These are phyloP conservation scores for Chamaedrilus cognettii DNA, from an alignment of 2,888 invertebrate genomes.

Conservation along the genomic window DNA sequence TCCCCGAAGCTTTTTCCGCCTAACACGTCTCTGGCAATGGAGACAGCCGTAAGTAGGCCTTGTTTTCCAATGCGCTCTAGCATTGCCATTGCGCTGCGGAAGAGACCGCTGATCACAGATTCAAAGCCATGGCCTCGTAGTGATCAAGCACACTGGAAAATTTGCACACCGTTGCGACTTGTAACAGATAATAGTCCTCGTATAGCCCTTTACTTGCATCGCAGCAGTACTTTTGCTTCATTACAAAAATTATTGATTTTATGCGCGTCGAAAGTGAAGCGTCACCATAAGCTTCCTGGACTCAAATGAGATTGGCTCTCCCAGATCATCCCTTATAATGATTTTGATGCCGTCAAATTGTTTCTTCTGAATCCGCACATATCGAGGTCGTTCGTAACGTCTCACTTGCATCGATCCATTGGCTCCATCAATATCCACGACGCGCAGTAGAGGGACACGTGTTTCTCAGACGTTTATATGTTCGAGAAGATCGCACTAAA, in stretches of 20 bases:
- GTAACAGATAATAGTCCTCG: not conserved
- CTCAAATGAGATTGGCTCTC: not conserved
- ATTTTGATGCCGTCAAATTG: not conserved
- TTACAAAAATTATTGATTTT: not conserved
- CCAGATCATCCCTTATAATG: not conserved
- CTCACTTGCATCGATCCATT: not conserved
- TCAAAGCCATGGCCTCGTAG: not conserved
- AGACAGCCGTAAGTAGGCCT: not conserved
- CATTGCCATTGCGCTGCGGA: not conserved
- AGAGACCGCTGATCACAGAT: not conserved
- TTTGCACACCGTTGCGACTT: not conserved
- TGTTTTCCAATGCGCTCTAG: not conserved
- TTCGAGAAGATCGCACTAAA: not conserved
- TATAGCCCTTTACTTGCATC: not conserved
- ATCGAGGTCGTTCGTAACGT: not conserved
- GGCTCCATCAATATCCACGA: not conserved
- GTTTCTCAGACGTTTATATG: not conserved
- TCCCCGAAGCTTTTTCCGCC: not conserved
- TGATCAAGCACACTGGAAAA: not conserved
- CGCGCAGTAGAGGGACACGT: not conserved
- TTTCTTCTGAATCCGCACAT: not conserved
- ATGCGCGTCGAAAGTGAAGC: not conserved
- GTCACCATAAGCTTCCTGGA: not conserved
- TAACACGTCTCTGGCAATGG: not conserved
- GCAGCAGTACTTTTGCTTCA: slow-evolving; percentile 1